Evolutionary conservation across 2,888 invertebrate species (phyloP), one percentile per base, ranked within the genome.

Genomic region (Drosophila basisetae): DNA sequence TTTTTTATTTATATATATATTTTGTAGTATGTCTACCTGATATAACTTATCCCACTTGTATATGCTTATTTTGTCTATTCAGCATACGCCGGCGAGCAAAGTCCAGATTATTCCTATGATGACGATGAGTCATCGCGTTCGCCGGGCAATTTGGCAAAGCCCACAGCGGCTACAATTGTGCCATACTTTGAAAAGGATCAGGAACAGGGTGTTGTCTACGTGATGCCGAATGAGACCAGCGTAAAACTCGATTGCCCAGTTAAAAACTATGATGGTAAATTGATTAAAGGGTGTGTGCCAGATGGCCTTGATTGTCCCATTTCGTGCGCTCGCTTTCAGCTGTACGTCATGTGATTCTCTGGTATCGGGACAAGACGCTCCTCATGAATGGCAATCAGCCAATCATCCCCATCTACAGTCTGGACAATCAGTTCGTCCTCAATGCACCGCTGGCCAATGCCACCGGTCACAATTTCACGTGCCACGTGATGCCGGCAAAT

Each of bases 201-300:
- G 59, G 56, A 61, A 0, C 54, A 73, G 16, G 64, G 53, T 11
- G 37, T 69, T 13, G 28, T 79, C 11, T 75, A 82, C 53, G 77
- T 79, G 31, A 53, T 60, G 0, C 25, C 54, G 2, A 84, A 79
- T 56, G 70, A 56, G 13, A 75, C 55, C 35, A 50, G 47, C 2
- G 83, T 77, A 0, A 87, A 77, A 39, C 41, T 86, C 31, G 81
- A 87, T 1, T 86, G 85, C 30, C 85, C 85, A 7, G 88, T 84
- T 0, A 77, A 79, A 56, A 89, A 89, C 35, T 89, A 75, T 43
- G 68, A 87, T 47, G 62, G 85, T 86, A 70, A 60, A 11, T 89
- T 67, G 47, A n/a, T 18, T 35, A 6, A 22, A 28, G 11, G 11
- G 11, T 22, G 13, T 18, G 11, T 31, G 28, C 22, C 18, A 18